phyloP scores from a whole-genome alignment of 2,113 vertebrate species.

The Eubucco bourcierii region DNA sequence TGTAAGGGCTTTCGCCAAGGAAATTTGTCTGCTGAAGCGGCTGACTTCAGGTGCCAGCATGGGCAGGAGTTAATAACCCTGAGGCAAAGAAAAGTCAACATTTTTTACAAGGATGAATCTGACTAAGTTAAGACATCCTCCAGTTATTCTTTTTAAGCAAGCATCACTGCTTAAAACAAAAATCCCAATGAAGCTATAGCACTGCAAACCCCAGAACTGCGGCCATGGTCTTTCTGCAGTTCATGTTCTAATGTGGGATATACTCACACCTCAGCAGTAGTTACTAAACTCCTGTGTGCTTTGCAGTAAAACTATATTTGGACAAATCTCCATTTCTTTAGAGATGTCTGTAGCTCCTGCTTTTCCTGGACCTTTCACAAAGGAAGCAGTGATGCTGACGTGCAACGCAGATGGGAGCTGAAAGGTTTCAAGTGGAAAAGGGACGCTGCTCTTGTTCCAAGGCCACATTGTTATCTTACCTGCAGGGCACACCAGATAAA shows the following conservation, averaged over 20 bases:
- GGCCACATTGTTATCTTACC: not conserved
- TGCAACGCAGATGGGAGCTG: not conserved
- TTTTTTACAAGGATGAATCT: not conserved
- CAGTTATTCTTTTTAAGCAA: not conserved
- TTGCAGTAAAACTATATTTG: not conserved
- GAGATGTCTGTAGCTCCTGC: not conserved
- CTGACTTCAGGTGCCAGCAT: slow-evolving; percentile 3
- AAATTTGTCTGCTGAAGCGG: not conserved
- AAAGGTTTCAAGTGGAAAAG: not conserved
- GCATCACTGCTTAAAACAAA: not conserved
- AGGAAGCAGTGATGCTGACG: not conserved
- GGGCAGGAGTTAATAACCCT: slow-evolving; percentile 5
- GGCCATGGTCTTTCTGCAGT: not conserved
- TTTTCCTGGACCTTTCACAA: not conserved
- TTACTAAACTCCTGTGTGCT: not conserved
- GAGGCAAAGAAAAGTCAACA: slow-evolving; percentile 20
- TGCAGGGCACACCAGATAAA: not conserved
- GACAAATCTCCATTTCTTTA: not conserved
- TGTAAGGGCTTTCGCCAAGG: not conserved
- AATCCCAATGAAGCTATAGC: not conserved
- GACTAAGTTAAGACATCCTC: not conserved
- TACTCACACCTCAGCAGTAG: not conserved
- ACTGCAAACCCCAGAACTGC: not conserved
- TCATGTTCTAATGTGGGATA: not conserved
- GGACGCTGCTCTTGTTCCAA: not conserved